phyloP scores from a whole-genome alignment of 2,113 vertebrate genomes.

The Bucco capensis region DNA sequence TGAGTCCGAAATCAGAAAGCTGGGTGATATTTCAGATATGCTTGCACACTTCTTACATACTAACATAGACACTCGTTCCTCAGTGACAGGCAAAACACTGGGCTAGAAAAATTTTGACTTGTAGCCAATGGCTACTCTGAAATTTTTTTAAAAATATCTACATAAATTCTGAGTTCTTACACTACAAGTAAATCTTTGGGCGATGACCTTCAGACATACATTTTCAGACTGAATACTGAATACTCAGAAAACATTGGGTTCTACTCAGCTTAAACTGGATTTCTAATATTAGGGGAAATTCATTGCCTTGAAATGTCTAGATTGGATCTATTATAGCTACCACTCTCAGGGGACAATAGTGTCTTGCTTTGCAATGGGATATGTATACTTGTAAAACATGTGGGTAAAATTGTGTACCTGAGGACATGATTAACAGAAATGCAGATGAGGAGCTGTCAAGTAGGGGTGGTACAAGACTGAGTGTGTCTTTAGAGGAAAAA shows the following conservation, averaged over 20 bases:
- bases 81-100: not conserved
- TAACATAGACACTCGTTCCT: not conserved
- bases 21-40: not conserved
- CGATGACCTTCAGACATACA: not conserved
- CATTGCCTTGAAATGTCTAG: not conserved
- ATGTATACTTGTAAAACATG: not conserved
- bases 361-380: not conserved
- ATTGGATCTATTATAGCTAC: not conserved
- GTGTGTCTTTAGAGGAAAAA: not conserved
- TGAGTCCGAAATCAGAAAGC: not conserved
- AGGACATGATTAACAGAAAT: not conserved
- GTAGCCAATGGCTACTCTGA: not conserved
- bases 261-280: not conserved
- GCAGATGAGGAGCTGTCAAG: not conserved
- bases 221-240: not conserved
- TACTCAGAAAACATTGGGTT: not conserved
- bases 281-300: not conserved
- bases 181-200: not conserved
- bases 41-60: not conserved
- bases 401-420: not conserved
- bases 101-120: not conserved
- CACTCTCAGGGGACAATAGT: not conserved
- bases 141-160: not conserved
- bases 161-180: not conserved
- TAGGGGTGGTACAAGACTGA: not conserved